Evolutionary conservation across 2,888 invertebrate species (phyloP).

Genomic region (Sesia apiformis): DNA sequence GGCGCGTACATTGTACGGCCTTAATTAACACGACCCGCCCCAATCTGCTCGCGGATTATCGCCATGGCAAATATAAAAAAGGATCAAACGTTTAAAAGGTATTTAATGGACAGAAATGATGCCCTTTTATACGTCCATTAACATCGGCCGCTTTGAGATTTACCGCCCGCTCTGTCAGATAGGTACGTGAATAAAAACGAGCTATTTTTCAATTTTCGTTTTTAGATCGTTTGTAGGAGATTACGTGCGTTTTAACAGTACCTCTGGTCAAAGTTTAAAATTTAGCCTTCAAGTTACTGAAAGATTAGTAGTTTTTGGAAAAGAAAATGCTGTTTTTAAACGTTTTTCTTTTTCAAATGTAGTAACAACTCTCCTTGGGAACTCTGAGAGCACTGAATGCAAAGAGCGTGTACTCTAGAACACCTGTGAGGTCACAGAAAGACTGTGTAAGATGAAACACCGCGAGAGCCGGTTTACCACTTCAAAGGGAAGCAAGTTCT

Average conservation of each 20-base stretch:
- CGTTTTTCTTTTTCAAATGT: no score
- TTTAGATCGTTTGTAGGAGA: slow-evolving; percentile 51
- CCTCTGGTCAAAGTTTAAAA: no score
- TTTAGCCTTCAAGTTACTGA: no score
- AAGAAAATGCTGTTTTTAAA: no score
- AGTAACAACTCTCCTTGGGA: no score
- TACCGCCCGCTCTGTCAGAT: slow-evolving; percentile 45
- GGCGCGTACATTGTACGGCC: slow-evolving; percentile 15
- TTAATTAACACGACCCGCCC: slow-evolving; percentile 54
- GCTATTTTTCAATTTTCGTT: slow-evolving; percentile 6
- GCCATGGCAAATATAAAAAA: slow-evolving; percentile 65
- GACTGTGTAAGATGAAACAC: background rate
- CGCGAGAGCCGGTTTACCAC: slow-evolving; percentile 19
- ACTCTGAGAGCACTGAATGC: no score
- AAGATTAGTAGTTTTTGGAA: no score
- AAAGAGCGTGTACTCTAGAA: background rate
- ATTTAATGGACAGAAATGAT: slow-evolving; percentile 70
- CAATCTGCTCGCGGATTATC: slow-evolving; percentile 60
- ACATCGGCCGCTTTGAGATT: slow-evolving; percentile 65
- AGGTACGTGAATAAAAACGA: slow-evolving; percentile 46
- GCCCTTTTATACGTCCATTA: slow-evolving; percentile 70
- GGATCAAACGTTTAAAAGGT: slow-evolving; percentile 74
- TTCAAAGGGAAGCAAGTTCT: slow-evolving; percentile 41
- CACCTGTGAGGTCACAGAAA: background rate
- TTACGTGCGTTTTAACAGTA: slow-evolving; percentile 14